Evolutionary conservation across 2,888 invertebrate genomes (phyloP).

Genomic region (Colletes collaris): DNA sequence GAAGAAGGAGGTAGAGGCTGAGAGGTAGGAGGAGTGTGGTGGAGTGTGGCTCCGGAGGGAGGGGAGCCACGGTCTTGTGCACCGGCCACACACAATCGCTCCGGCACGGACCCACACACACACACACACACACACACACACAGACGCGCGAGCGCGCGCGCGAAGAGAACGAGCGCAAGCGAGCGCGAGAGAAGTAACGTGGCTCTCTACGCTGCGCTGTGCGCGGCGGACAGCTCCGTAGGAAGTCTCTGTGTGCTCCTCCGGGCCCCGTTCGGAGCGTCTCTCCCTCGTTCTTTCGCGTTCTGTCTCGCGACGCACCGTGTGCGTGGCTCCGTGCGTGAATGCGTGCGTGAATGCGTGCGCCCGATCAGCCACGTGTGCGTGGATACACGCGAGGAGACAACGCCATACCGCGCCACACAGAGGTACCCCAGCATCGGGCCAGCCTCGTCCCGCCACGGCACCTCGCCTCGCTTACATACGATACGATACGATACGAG

Average conservation of each 20-base stretch:
- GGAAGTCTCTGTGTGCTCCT: conserved; percentile 21
- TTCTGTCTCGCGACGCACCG: conserved; percentile 14
- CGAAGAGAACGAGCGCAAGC: no score
- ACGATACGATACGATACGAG: conserved; percentile 74
- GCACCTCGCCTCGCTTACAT: conserved; percentile 75
- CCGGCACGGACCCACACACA: conserved; percentile 21
- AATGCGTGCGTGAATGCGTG: conserved; percentile 38
- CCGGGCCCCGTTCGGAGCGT: conserved; percentile 4
- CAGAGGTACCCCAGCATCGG: conserved; percentile 50
- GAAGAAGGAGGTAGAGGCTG: conserved; percentile 76
- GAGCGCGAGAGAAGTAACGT: no score
- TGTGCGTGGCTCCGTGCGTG: conserved; percentile 12
- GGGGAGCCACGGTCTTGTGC: conserved; percentile 73
- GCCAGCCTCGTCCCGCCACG: conserved; percentile 66
- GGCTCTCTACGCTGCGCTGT: conserved; percentile 25
- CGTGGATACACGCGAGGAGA: conserved; percentile 68
- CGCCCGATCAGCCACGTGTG: conserved; percentile 34
- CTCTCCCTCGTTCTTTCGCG: conserved; percentile 11
- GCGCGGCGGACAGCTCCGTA: conserved; percentile 34
- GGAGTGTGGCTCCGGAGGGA: conserved; percentile 73
- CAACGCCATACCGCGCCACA: conserved; percentile 63
- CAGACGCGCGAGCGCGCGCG: background rate
- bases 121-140: background rate
- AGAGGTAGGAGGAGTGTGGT: conserved; percentile 74
- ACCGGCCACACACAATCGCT: conserved; percentile 68